These are phyloP conservation scores for Periplaneta americana DNA, from an alignment of 1,140 invertebrate species.

Conservation along the genomic window DNA sequence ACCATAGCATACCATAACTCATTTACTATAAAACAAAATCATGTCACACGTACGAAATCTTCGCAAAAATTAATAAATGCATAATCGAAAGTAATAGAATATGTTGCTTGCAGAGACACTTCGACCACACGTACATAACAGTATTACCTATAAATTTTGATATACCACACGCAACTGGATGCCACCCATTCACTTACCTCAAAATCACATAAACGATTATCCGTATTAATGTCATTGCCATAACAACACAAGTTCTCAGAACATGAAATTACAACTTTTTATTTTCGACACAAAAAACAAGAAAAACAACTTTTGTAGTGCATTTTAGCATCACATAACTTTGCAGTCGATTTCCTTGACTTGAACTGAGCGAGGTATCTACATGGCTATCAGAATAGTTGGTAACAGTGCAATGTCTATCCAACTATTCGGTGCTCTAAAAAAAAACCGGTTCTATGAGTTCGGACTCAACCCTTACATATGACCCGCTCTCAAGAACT, in stretches of 20 bases:
- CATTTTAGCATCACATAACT: background rate
- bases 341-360: background rate
- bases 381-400: background rate
- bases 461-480: background rate
- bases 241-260: background rate
- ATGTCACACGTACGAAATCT: background rate
- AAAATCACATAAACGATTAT: background rate
- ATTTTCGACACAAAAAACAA: background rate
- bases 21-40: background rate
- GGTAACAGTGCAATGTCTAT: background rate
- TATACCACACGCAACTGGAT: background rate
- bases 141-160: background rate
- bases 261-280: background rate
- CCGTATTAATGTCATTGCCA: background rate
- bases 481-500: background rate
- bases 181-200: background rate
- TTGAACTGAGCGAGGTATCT: background rate
- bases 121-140: background rate
- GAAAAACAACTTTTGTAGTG: background rate
- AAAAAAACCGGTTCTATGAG: background rate
- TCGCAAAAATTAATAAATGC: background rate
- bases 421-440: background rate
- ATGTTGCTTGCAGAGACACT: too few relatives aligned
- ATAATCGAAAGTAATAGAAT: background rate
- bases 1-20: too few relatives aligned